Percentiles rank a stretch among this genome's conserved stretches.
These are phyloP conservation scores for Blomia tropicalis DNA, from an alignment of 2,888 invertebrate species.

Conservation along the genomic window DNA sequence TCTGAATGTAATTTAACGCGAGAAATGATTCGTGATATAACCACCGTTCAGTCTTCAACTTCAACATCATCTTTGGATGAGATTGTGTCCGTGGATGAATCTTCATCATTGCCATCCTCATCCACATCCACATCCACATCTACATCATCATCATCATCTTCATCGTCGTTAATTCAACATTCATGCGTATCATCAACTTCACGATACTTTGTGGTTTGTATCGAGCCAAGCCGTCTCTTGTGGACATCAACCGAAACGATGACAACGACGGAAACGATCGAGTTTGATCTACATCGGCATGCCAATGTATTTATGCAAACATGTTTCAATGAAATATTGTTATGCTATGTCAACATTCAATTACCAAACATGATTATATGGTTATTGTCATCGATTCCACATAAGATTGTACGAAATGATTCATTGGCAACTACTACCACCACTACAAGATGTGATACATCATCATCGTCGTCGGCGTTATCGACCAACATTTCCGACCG, in stretches of 20 bases:
- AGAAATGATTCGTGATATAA: background rate
- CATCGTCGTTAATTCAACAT: background rate
- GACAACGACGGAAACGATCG: background rate
- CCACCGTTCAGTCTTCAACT: background rate
- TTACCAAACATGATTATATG: constrained; percentile 18
- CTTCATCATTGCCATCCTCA: background rate
- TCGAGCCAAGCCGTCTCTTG: background rate
- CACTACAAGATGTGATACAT: background rate
- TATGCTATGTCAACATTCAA: constrained; percentile 14
- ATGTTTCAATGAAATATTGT: background rate
- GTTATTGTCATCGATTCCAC: constrained; percentile 2
- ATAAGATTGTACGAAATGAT: background rate
- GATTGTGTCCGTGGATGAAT: background rate
- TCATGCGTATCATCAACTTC: too few relatives aligned
- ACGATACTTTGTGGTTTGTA: background rate
- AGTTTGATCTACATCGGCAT: background rate
- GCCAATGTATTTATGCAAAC: background rate
- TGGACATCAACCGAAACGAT: background rate
- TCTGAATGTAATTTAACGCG: background rate
- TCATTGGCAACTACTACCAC: too few relatives aligned
- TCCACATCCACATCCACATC: background rate
- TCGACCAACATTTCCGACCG: background rate
- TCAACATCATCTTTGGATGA: background rate
- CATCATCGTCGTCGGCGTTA: too few relatives aligned
- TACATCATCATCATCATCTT: background rate